Evolutionary conservation across 2,797 vertebrate genomes (phyloP).

Genomic region (Sylvilagus floridanus): DNA sequence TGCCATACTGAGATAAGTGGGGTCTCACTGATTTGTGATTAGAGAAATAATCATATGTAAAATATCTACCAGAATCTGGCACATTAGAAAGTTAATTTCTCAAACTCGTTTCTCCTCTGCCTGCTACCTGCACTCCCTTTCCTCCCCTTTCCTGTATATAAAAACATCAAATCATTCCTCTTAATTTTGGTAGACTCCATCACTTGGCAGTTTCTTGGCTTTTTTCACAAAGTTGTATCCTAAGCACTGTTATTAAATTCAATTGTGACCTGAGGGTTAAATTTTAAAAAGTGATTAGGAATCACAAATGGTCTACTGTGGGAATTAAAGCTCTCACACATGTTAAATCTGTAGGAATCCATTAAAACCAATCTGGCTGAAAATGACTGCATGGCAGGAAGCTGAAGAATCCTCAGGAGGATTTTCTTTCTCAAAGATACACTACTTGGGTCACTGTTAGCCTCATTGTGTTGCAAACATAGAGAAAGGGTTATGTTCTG

Average conservation of each 20-base stretch:
- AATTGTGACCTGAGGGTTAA: neutral
- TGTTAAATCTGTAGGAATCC: constrained; percentile 23
- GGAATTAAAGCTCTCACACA: constrained; percentile 43
- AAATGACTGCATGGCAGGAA: constrained; percentile 28
- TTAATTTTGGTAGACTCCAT: neutral
- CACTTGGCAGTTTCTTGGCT: neutral
- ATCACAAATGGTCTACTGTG: neutral
- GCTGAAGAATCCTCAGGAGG: neutral
- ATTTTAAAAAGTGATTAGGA: constrained; percentile 63
- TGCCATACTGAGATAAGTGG: neutral
- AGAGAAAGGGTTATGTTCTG: neutral
- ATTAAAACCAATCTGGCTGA: constrained; percentile 14
- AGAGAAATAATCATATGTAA: neutral
- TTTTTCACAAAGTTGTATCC: neutral
- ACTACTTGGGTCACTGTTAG: neutral
- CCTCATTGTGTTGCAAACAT: neutral
- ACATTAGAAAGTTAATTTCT: neutral
- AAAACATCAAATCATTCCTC: neutral
- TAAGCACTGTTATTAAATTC: constrained; percentile 11
- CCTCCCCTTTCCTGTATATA: neutral
- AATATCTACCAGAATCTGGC: neutral
- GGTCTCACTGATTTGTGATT: neutral
- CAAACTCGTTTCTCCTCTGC: too few relatives aligned
- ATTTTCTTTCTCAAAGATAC: neutral
- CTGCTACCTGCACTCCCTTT: neutral